These are phyloP conservation scores for Sciurus niger DNA, from an alignment of 2,113 vertebrate species.

Conservation along the genomic window DNA sequence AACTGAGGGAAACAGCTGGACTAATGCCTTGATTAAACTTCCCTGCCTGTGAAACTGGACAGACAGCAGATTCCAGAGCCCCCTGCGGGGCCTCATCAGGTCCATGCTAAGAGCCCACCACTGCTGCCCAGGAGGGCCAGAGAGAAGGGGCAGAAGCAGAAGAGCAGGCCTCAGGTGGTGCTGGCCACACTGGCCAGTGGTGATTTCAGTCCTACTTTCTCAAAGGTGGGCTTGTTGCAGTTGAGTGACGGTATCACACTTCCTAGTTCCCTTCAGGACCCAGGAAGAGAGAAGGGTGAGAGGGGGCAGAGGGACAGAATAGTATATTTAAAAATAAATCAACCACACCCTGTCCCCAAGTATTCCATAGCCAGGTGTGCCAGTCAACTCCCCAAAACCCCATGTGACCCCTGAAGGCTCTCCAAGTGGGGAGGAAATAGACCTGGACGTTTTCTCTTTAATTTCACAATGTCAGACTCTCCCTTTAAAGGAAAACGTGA, in stretches of 20 bases:
- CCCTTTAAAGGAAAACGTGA: background rate
- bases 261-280: slow-evolving; percentile 8
- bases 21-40: background rate
- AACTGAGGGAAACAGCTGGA: background rate
- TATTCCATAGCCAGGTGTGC: background rate
- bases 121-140: background rate
- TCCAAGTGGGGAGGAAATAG: background rate
- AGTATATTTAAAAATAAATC: background rate
- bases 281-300: background rate
- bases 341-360: background rate
- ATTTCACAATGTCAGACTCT: background rate
- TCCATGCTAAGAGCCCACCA: background rate
- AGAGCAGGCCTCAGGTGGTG: background rate
- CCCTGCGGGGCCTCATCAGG: background rate
- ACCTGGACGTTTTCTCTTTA: background rate
- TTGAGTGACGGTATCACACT: background rate
- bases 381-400: background rate
- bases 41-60: background rate
- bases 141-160: background rate
- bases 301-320: background rate
- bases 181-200: background rate
- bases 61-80: background rate
- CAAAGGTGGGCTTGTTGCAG: background rate
- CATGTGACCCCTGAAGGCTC: background rate
- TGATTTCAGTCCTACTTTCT: background rate